Base-by-base conservation (phyloP, 1,140 invertebrate species). In the Artemia franciscana region DNA sequence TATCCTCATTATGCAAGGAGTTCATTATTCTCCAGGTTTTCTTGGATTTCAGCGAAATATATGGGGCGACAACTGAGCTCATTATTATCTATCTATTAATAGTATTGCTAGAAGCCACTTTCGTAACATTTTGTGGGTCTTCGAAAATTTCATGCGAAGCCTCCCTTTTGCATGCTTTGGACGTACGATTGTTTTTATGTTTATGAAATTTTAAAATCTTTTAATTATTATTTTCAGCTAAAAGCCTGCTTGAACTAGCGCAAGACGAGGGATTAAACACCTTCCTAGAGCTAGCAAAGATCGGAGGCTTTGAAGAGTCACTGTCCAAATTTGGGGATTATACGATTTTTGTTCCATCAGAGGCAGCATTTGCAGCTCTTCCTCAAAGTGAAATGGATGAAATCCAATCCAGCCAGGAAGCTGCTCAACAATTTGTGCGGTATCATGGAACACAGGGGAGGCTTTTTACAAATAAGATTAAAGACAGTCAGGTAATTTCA, bases 331-430 rank as follows among this genome's bases (percentile, higher is more conserved):
- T 69, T 15, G 75, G 75, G 9, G 72, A 74, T 5, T 78, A 74
- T 67, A 79, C 78, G 1, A 61, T 79, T 4, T 76, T 80, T 57
- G 78, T 73, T 0, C 77, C 77, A 5, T 72, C 73, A n/a, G 75
- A 80, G 65, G 70, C 71, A 15, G 78, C 78, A 5, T 76, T 78
- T 67, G 18, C 63, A 75, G 73, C 70, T 2, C 26, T 75, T 25
- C 70, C 73, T 15, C 64, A 68, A 39, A 67, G 66, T 21, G 65
- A 70, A 9, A 61, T 76, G 26, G 64, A 70, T 1, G 65, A 69
- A 18, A 68, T 74, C 4, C 67, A 68, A 24, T 62, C 68, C 12
- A 73, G 74, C 62, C 63, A 66, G 3, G 72, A 72, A 26, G 67
- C 71, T 15, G 72, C 74, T 0, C 66, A 73, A 21, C 69, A 71